These are phyloP conservation scores for Aquatica leii DNA, from an alignment of 2,888 invertebrate species.

Conservation along the genomic window DNA sequence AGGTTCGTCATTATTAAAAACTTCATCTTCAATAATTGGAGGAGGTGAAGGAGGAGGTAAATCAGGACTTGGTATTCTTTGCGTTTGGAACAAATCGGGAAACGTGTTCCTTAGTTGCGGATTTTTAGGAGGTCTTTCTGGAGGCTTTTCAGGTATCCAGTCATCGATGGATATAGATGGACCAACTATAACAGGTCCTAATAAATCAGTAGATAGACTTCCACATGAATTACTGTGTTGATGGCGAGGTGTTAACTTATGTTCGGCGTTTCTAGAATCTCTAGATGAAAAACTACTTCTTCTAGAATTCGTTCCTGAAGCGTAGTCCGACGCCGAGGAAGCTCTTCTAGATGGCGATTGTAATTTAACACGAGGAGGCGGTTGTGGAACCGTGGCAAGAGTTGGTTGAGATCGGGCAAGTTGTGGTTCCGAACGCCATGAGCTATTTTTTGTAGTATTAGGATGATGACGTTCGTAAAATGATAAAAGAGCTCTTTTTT, in stretches of 20 bases:
- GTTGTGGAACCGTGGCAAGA: constrained; percentile 49
- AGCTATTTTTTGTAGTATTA: constrained; percentile 49
- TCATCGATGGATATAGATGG: constrained; percentile 71
- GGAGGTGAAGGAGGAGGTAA: constrained; percentile 71
- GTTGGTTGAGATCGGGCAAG: constrained; percentile 57
- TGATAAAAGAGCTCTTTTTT: constrained; percentile 82
- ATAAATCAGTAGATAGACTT: constrained; percentile 65
- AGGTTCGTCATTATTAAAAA: constrained; percentile 69
- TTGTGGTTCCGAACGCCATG: constrained; percentile 69
- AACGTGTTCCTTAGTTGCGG: constrained; percentile 67
- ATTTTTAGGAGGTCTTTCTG: constrained; percentile 81
- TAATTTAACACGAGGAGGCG: constrained; percentile 60
- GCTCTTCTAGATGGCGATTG: constrained; percentile 66
- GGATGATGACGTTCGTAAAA: constrained; percentile 79
- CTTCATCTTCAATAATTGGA: constrained; percentile 67
- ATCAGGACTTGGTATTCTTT: constrained; percentile 68
- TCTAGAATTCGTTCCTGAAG: constrained; percentile 59
- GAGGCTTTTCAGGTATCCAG: constrained; percentile 78
- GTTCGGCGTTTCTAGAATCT: constrained; percentile 53
- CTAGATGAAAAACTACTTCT: constrained; percentile 58
- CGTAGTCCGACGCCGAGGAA: constrained; percentile 75
- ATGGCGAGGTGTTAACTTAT: constrained; percentile 58
- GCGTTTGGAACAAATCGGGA: constrained; percentile 61
- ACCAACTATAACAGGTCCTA: constrained; percentile 70
- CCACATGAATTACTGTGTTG: constrained; percentile 69